Percentiles rank a stretch among this genome's conserved stretches.
These are phyloP conservation scores for Rhagium mordax DNA, from an alignment of 2,888 invertebrate genomes.

Conservation along the genomic window DNA sequence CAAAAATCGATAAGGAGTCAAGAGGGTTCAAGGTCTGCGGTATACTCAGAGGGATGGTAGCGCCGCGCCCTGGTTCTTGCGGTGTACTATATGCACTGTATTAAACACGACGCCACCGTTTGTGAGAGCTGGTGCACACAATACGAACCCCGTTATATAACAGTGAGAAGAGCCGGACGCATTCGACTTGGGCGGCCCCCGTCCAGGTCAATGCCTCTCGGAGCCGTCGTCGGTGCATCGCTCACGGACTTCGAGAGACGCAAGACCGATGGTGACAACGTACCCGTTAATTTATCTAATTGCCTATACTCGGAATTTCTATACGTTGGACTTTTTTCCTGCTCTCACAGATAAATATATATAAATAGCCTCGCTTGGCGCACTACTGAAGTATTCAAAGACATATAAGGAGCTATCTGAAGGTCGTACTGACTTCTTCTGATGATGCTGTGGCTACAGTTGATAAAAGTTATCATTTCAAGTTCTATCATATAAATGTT, in stretches of 20 bases:
- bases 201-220: conserved; percentile 58
- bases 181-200: conserved; percentile 60
- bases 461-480: background rate
- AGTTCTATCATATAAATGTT: too few relatives aligned
- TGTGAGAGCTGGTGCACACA: background rate
- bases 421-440: background rate
- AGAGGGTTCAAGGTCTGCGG: conserved; percentile 54
- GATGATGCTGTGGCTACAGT: background rate
- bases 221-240: conserved; percentile 35
- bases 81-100: background rate
- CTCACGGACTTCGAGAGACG: conserved; percentile 34
- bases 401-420: background rate
- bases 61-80: conserved; percentile 2
- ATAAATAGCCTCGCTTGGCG: conserved; percentile 38
- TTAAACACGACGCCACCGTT: background rate
- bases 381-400: background rate
- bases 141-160: conserved; percentile 49
- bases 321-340: conserved; percentile 36
- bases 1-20: conserved; percentile 52
- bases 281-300: conserved; percentile 53
- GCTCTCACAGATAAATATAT: conserved; percentile 34
- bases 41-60: background rate
- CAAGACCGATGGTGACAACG: conserved; percentile 49
- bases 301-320: conserved; percentile 51
- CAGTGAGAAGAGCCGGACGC: conserved; percentile 49